phyloP scores from a whole-genome alignment of 2,888 invertebrate genomes.

The Pycnomerus fuliginosus region DNA sequence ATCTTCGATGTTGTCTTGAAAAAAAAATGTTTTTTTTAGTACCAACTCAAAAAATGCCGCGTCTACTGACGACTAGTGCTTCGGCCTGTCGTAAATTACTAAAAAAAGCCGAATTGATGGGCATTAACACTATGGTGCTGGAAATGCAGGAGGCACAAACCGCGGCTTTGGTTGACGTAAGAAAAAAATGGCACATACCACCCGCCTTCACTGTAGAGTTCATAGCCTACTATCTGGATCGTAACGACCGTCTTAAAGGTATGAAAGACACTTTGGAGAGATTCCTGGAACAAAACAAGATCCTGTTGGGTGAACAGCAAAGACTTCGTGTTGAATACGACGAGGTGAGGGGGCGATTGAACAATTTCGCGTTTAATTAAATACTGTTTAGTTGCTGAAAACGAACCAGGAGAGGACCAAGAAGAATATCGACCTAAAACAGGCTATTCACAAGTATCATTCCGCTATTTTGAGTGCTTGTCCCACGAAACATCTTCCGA shows the following conservation, averaged over 20 bases:
- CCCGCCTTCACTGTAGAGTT: conserved; percentile 95
- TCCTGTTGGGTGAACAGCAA: conserved; percentile 76
- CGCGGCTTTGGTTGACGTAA: conserved; percentile 78
- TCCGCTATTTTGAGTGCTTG: conserved; percentile 61
- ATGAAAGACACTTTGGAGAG: conserved; percentile 77
- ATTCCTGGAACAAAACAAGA: conserved; percentile 64
- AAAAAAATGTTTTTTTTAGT: too few relatives aligned
- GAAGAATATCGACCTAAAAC: conserved; percentile 61
- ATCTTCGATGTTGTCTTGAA: background rate
- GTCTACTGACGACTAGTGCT: conserved; percentile 86
- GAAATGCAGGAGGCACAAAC: conserved; percentile 83
- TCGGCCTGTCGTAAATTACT: conserved; percentile 81
- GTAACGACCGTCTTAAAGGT: conserved; percentile 77
- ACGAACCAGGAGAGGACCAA: conserved; percentile 65
- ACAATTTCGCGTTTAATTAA: background rate
- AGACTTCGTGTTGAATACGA: conserved; percentile 75
- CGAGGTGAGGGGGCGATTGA: conserved; percentile 55
- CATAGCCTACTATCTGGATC: conserved; percentile 89
- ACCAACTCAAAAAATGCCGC: conserved; percentile 92
- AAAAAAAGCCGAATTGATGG: conserved; percentile 87
- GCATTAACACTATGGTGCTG: conserved; percentile 77
- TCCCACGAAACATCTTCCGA: conserved; percentile 61
- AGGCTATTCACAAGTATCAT: conserved; percentile 63
- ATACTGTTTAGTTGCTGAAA: conserved; percentile 54
- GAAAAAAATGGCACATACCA: conserved; percentile 92